phyloP scores from a whole-genome alignment of 2,113 vertebrate genomes.

The Heloderma charlesbogerti region DNA sequence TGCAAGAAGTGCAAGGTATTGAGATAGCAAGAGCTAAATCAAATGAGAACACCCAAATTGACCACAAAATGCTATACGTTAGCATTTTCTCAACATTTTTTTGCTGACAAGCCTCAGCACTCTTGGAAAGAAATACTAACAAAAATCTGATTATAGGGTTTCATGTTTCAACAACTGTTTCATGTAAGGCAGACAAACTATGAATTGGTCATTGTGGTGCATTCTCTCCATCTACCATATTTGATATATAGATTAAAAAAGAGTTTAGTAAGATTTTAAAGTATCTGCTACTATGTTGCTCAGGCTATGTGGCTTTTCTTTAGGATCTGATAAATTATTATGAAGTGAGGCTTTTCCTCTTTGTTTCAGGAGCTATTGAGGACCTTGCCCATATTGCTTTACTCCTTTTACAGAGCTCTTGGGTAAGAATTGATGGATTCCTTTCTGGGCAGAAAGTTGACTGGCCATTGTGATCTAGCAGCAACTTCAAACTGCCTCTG shows the following conservation, averaged over 20 bases:
- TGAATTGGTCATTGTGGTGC: neutral
- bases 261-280: neutral
- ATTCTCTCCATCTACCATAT: conserved; percentile 6
- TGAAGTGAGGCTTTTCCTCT: neutral
- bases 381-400: neutral
- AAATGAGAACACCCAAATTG: conserved; percentile 68
- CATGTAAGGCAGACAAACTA: conserved; percentile 37
- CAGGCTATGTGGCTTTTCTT: neutral
- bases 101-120: conserved; percentile 66
- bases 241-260: conserved; percentile 8
- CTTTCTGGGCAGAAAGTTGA: neutral
- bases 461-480: too few relatives aligned
- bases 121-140: conserved; percentile 58
- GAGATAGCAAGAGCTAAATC: conserved; percentile 60
- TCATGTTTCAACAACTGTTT: conserved; percentile 33
- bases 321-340: neutral
- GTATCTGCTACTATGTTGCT: neutral
- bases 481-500: too few relatives aligned
- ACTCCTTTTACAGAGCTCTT: neutral
- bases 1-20: conserved; percentile 46
- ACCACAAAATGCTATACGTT: conserved; percentile 51
- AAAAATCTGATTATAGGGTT: conserved; percentile 73
- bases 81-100: conserved; percentile 67
- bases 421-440: too few relatives aligned
- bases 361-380: neutral